Evolutionary conservation across 2,888 invertebrate genomes (phyloP).

Genomic region (Drosophila crucigera): DNA sequence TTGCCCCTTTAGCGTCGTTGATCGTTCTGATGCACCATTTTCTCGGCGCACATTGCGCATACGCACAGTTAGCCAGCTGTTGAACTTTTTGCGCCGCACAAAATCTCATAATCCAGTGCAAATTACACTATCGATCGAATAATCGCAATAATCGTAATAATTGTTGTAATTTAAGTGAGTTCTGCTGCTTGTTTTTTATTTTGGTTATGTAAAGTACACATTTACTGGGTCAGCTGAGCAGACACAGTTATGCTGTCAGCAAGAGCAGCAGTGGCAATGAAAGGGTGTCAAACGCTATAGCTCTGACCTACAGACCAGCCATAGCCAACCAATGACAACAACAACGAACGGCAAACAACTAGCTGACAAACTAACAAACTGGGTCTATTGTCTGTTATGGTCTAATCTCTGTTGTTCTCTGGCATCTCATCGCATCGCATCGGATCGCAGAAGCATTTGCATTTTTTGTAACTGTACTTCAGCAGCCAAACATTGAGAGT

Average conservation of each 20-base stretch:
- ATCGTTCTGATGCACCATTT: conserved; percentile 28
- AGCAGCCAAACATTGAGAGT: not conserved
- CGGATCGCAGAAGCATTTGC: conserved; percentile 53
- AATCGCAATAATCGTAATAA: conserved; percentile 19
- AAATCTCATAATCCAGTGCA: conserved; percentile 14
- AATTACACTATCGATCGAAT: conserved; percentile 24
- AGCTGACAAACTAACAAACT: conserved; percentile 24
- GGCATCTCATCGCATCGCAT: not conserved
- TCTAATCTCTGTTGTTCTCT: conserved; percentile 51
- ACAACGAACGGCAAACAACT: conserved; percentile 3
- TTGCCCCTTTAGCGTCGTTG: conserved; percentile 1
- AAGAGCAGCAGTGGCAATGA: not conserved
- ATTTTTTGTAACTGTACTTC: conserved; percentile 63
- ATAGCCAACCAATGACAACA: conserved; percentile 20
- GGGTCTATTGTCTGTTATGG: conserved; percentile 54
- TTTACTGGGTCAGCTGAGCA: conserved; percentile 46
- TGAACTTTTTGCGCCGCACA: conserved; percentile 10
- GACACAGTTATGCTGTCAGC: conserved; percentile 29
- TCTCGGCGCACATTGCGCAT: conserved; percentile 42
- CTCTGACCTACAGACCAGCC: conserved; percentile 61
- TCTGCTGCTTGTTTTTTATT: conserved; percentile 18
- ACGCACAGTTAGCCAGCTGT: conserved; percentile 55
- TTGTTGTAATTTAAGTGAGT: conserved; percentile 25
- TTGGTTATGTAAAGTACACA: conserved; percentile 47
- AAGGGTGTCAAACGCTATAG: conserved; percentile 69